Conservation (phyloP, 2,888 invertebrate genomes). For the Gordius sp. region DNA sequence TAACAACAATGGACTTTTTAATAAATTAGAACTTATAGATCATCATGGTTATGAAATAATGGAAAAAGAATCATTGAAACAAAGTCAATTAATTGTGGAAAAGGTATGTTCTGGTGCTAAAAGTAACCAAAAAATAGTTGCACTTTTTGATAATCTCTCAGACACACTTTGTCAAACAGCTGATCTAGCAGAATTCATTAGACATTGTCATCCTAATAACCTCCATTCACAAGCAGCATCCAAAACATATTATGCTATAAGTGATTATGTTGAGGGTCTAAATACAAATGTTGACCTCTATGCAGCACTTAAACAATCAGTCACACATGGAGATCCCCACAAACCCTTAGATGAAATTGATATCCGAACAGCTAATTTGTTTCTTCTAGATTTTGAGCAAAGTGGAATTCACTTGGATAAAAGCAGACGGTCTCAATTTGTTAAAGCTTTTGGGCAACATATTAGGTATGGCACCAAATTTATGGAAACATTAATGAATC, state of each 20-base stretch:
- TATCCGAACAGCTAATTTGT: conserved; percentile 54
- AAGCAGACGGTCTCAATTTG: conserved; percentile 33
- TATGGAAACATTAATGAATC: not conserved
- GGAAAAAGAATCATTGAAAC: not conserved
- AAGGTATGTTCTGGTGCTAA: conserved; percentile 22
- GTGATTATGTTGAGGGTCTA: conserved; percentile 29
- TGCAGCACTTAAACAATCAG: conserved; percentile 43
- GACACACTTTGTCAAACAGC: conserved; percentile 79
- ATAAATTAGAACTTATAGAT: not conserved
- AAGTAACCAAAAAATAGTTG: conserved; percentile 49
- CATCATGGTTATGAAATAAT: not conserved
- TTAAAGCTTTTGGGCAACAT: not conserved
- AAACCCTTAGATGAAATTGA: conserved; percentile 42
- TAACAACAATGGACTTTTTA: no score
- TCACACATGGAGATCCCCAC: conserved; percentile 41
- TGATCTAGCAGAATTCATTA: conserved; percentile 77
- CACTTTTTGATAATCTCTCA: conserved; percentile 79
- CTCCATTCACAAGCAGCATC: conserved; percentile 49
- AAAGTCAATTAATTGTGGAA: not conserved
- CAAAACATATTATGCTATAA: not conserved
- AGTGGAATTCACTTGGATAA: conserved; percentile 76
- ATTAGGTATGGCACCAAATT: not conserved
- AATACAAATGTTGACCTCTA: conserved; percentile 68
- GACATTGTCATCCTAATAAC: conserved; percentile 58
- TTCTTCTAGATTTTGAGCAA: conserved; percentile 86